phyloP scores from a whole-genome alignment of 1,140 invertebrate genomes.

The Drosophila nasuta region DNA sequence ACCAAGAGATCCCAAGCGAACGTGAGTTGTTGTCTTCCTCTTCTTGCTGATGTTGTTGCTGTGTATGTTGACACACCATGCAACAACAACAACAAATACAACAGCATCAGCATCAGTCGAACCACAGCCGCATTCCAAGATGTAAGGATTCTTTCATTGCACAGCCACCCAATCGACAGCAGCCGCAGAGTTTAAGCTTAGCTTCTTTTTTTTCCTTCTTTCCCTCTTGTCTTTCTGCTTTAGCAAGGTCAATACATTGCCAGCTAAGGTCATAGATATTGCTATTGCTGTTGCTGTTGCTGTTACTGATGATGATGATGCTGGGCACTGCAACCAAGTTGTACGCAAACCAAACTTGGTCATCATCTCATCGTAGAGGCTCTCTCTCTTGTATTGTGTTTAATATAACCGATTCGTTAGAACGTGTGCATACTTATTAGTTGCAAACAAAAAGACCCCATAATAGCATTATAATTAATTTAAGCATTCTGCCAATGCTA shows the following conservation, averaged over 20 bases:
- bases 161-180: slow-evolving; percentile 54
- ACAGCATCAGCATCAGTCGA: slow-evolving; percentile 38
- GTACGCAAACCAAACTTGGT: slow-evolving; percentile 16
- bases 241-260: slow-evolving; percentile 72
- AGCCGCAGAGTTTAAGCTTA: slow-evolving; percentile 18
- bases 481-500: slow-evolving; percentile 47
- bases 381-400: not conserved
- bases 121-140: slow-evolving; percentile 79
- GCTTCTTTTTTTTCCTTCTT: not conserved
- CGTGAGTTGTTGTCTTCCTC: slow-evolving; percentile 46
- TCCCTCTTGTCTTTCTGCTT: slow-evolving; percentile 1
- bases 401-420: slow-evolving; percentile 6
- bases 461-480: slow-evolving; percentile 74
- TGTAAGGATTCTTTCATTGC: slow-evolving; percentile 69
- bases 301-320: not conserved
- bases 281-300: not conserved
- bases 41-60: slow-evolving; percentile 39
- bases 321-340: slow-evolving; percentile 18
- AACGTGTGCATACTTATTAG: slow-evolving; percentile 44
- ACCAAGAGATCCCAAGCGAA: slow-evolving; percentile 54
- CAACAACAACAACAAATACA: slow-evolving; percentile 30
- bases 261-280: slow-evolving; percentile 47
- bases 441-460: slow-evolving; percentile 56
- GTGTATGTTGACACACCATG: slow-evolving; percentile 56
- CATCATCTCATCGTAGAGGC: slow-evolving; percentile 3